Evolutionary conservation across 2,113 vertebrate genomes (phyloP).

Genomic region (Oryzias celebensis): DNA sequence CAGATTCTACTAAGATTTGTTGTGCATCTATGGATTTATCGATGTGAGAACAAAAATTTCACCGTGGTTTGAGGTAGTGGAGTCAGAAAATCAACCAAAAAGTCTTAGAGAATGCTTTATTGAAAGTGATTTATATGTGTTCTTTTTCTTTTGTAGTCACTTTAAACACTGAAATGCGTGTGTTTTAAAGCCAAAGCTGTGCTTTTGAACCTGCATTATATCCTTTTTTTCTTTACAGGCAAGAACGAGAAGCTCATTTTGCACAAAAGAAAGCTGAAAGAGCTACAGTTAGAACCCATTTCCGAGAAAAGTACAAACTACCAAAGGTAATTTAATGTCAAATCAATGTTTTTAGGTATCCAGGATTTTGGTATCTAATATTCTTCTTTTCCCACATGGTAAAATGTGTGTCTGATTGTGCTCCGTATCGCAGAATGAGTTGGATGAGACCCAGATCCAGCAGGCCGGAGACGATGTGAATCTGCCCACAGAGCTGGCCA

Average conservation of each 20-base stretch:
- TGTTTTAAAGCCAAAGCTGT: not conserved
- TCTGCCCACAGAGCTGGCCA: slow-evolving; percentile 92
- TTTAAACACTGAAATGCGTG: too few species aligned
- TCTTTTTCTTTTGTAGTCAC: too few species aligned
- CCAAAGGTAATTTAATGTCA: slow-evolving; percentile 84
- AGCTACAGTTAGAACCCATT: slow-evolving; percentile 91
- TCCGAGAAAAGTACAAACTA: slow-evolving; percentile 93
- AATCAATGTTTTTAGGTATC: not conserved
- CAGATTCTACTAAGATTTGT: too few species aligned
- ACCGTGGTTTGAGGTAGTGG: too few species aligned
- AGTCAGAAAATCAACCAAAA: too few species aligned
- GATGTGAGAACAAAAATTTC: too few species aligned
- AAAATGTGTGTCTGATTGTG: not conserved
- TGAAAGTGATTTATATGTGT: too few species aligned
- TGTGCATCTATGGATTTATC: too few species aligned
- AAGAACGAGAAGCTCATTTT: slow-evolving; percentile 90
- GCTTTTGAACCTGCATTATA: not conserved
- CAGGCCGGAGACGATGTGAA: slow-evolving; percentile 88
- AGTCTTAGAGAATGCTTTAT: too few species aligned
- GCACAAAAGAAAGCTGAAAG: slow-evolving; percentile 95
- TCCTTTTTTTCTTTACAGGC: slow-evolving; percentile 69
- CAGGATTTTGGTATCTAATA: not conserved
- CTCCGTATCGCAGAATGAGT: slow-evolving; percentile 80
- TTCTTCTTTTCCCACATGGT: not conserved
- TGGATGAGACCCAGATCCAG: slow-evolving; percentile 94